Conservation (phyloP, 2,888 invertebrate genomes). For the Meloe dianella region DNA sequence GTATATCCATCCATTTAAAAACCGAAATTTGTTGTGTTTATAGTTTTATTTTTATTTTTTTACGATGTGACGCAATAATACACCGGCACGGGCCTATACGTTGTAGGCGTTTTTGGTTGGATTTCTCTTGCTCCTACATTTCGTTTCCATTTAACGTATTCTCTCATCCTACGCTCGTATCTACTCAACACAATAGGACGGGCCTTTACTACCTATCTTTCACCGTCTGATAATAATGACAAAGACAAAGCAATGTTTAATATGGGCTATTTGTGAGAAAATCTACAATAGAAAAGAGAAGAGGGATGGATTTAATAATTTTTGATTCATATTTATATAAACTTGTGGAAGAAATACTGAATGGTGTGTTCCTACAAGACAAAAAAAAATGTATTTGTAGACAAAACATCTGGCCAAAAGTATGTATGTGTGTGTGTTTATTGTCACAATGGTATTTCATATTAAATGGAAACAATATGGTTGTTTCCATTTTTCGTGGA, state of each 20-base stretch:
- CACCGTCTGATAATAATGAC: neutral
- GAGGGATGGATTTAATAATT: neutral
- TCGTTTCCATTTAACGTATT: neutral
- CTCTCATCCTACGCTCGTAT: slow-evolving; percentile 22
- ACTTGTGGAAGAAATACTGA: neutral
- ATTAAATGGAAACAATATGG: neutral
- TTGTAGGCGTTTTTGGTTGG: slow-evolving; percentile 19
- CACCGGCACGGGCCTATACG: neutral
- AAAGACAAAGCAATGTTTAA: neutral
- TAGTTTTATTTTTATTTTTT: too few species aligned
- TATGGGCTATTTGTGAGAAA: neutral
- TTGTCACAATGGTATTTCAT: neutral
- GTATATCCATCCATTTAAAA: neutral
- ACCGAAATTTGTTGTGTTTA: neutral
- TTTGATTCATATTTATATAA: neutral
- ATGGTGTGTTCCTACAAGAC: neutral
- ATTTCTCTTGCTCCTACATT: slow-evolving; percentile 27
- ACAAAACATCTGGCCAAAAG: neutral
- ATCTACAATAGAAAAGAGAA: neutral
- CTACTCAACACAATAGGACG: neutral
- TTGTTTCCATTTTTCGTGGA: neutral
- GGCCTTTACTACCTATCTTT: neutral
- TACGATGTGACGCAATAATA: neutral
- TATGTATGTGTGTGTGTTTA: neutral
- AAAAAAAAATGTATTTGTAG: neutral